Base-by-base conservation (phyloP, 2,888 invertebrate species). In the Rhagophthalmus giganteus region DNA sequence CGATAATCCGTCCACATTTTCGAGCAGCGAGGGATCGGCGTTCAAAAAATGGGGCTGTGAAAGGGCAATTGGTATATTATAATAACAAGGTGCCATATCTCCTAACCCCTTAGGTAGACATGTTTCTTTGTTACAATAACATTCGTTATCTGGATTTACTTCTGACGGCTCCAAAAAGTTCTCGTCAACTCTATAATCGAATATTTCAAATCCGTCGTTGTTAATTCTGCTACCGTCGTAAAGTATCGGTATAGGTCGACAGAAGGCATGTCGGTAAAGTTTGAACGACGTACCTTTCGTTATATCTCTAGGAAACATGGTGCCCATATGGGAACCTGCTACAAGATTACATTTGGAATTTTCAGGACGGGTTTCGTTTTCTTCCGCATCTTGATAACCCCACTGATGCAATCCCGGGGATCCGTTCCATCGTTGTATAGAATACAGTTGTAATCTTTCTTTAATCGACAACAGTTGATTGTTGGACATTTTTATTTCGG, bases 211-310 rank as follows among this genome's bases (percentile, higher is more conserved):
- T 0, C 87, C 87, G 11, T 75, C 68, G 1, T 75, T 63, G 4
- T 69, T 69, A 1, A 68, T 53, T 0, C 67, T 62, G 38, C 73
- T 70, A 4, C 66, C 58, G 20, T 66, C 62, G 57, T 74, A 85
- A 1, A 66, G 69, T 30, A 85, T 72, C 0, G 80, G 83, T 26
- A 90, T 63, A 0, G 86, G 79, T 32, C 90, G 79, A 70, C 93
- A 94, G 64, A 93, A 85, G 0, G 88, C 82, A 60, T 85, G 83
- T 13, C 90, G 79, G 71, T 84, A 93, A 4, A 90, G 68, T 9
- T 79, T 74, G 54, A 91, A 77, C 0, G 75, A 76, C 0, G 76
- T 74, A 45, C 81, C 76, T 13, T 76, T 72, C 2, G 73, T 70
- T 39, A 92, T 63, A 33, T 81, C 74, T 1, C 79, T 73, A 0